Evolutionary conservation across 2,888 invertebrate species (phyloP), one percentile per base, ranked within the genome.

Genomic region (Adelognathus sp.): DNA sequence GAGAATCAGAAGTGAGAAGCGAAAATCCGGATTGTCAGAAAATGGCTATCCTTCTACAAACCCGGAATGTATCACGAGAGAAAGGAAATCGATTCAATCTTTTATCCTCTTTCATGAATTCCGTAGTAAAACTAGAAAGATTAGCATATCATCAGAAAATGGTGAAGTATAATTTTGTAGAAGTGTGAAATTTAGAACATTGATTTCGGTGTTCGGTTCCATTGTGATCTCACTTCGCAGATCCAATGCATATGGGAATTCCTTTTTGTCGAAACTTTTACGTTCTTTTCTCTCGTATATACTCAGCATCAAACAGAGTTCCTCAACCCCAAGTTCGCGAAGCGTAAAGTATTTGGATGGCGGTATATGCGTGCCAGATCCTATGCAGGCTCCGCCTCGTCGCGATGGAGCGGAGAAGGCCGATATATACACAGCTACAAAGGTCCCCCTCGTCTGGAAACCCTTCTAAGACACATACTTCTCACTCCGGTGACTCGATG

Each of bases 401-500:
- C 41, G 36, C 18, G 33, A 29, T 18, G 27, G 64, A 36, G 44
- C 24, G 18, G 39, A 50, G 50, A 24, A n/a, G n/a, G n/a, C n/a
- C n/a, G n/a, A 31, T 36, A 64, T 24, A 46, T 16, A 75, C n/a
- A 18, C 31, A 56, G 33, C 11, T 16, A 16, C 4, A 31, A 54
- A 24, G 7, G 7, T 31, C 29, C 31, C 27, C 41, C 46, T 50
- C 46, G 44, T 39, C 50, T 11, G 27, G 27, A 58, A 50, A 64
- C 41, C 75, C 14, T n/a, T 50, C 41, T 64, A 52, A 52, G 18
- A 58, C 60, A 52, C 36, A 64, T 36, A 76, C 70, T 21, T 41
- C 36, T 18, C 50, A 11, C 58, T 58, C 16, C 14, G 60, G 50
- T 60, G 58, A 76, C 31, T 66, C 58, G 70, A 70, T 46, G 61